These are phyloP conservation scores for Sipha maydis DNA, from an alignment of 2,888 invertebrate species.

Conservation along the genomic window DNA sequence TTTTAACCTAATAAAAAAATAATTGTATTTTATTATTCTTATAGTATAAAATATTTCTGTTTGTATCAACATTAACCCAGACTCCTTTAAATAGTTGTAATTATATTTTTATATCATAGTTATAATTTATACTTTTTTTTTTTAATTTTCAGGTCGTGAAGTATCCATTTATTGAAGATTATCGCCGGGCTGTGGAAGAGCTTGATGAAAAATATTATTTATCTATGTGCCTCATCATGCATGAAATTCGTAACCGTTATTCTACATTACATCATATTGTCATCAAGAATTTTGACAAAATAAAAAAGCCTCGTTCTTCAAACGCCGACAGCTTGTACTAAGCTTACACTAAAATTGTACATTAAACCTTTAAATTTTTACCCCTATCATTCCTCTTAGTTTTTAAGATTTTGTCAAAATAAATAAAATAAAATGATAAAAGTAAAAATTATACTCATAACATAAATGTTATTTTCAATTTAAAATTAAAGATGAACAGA, in stretches of 20 bases:
- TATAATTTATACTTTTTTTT: not conserved
- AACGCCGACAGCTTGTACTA: conserved; percentile 88
- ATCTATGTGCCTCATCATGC: conserved; percentile 69
- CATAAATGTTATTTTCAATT: not conserved
- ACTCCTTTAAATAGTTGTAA: no score
- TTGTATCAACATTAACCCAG: no score
- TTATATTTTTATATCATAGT: not conserved
- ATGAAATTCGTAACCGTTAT: conserved; percentile 97
- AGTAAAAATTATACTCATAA: not conserved
- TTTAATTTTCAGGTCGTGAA: conserved; percentile 78
- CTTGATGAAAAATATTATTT: not conserved
- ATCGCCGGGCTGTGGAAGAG: conserved; percentile 70
- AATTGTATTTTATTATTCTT: not conserved
- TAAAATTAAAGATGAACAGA: conserved; percentile 11
- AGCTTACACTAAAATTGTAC: conserved; percentile 58
- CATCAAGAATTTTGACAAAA: conserved; percentile 97
- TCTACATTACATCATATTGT: conserved; percentile 97
- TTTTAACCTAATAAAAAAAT: no score
- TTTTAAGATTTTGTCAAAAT: not conserved
- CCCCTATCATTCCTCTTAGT: conserved; percentile 43
- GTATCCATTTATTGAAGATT: conserved; percentile 97
- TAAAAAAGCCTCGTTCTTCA: conserved; percentile 94
- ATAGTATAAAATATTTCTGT: not conserved
- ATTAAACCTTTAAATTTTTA: not conserved
- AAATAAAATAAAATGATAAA: not conserved